phyloP scores from a whole-genome alignment of 2,113 vertebrate species.

The Sceloporus undulatus region DNA sequence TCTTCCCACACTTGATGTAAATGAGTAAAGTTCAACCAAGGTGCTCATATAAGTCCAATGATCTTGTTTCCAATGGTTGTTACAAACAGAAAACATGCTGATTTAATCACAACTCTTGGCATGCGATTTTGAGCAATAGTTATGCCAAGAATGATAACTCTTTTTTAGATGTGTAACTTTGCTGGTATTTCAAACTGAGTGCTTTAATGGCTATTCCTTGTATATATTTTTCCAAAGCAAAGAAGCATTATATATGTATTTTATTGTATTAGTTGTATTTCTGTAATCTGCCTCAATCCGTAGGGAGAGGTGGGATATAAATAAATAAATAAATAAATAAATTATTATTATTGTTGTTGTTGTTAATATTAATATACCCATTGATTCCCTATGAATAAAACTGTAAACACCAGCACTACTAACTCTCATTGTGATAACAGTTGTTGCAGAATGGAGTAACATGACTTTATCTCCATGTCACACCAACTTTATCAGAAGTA shows the following conservation, averaged over 20 bases:
- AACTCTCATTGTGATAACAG: neutral
- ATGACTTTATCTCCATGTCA: neutral
- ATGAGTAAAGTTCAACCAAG: neutral
- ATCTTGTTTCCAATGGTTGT: neutral
- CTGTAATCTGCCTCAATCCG: no score
- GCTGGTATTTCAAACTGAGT: neutral
- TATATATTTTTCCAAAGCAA: neutral
- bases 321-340: no score
- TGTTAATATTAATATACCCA: neutral
- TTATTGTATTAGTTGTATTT: no score
- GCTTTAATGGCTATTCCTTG: neutral
- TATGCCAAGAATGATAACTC: neutral
- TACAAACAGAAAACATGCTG: neutral
- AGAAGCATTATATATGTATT: neutral
- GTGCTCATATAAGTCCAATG: neutral
- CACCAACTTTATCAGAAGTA: neutral
- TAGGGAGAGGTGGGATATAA: no score
- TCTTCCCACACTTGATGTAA: neutral
- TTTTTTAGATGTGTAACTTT: neutral
- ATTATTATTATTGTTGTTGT: no score
- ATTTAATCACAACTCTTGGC: conserved; percentile 1
- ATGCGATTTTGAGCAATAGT: neutral
- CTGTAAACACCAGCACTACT: neutral
- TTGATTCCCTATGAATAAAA: neutral
- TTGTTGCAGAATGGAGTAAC: neutral